Percentiles rank a stretch among this genome's conserved stretches.
phyloP scores from a whole-genome alignment of 2,797 vertebrate genomes.

The Scolopax rusticola region DNA sequence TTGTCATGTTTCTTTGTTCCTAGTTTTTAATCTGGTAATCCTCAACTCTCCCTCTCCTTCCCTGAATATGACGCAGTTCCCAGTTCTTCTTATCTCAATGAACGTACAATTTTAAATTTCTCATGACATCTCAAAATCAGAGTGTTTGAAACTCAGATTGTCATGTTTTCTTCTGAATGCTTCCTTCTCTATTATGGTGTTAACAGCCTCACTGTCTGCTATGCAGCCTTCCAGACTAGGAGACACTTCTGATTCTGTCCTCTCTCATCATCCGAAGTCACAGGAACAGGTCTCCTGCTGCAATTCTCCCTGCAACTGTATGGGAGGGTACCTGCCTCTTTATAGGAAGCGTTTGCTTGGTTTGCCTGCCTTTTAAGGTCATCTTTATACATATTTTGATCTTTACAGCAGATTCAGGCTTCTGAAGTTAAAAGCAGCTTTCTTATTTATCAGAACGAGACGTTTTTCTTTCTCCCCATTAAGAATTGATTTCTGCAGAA shows the following conservation, averaged over 20 bases:
- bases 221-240: not conserved
- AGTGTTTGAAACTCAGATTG: not conserved
- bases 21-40: not conserved
- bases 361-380: not conserved
- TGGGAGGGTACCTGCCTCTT: not conserved
- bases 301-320: fast-evolving
- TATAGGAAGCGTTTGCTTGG: not conserved
- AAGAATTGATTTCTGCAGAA: not conserved
- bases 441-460: not conserved
- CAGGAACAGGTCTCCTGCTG: not conserved
- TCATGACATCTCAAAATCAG: not conserved
- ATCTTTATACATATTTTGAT: not conserved
- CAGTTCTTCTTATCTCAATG: not conserved
- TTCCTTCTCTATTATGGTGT: not conserved
- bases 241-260: not conserved
- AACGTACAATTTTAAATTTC: not conserved
- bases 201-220: not conserved
- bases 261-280: not conserved
- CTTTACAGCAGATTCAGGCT: not conserved
- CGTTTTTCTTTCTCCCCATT: not conserved
- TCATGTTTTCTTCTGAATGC: not conserved
- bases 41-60: not conserved
- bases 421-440: not conserved
- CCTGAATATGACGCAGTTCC: not conserved
- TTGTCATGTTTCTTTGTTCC: not conserved